These are phyloP conservation scores for Muraenolepis orangiensis DNA, from an alignment of 2,797 vertebrate genomes.

Conservation along the genomic window DNA sequence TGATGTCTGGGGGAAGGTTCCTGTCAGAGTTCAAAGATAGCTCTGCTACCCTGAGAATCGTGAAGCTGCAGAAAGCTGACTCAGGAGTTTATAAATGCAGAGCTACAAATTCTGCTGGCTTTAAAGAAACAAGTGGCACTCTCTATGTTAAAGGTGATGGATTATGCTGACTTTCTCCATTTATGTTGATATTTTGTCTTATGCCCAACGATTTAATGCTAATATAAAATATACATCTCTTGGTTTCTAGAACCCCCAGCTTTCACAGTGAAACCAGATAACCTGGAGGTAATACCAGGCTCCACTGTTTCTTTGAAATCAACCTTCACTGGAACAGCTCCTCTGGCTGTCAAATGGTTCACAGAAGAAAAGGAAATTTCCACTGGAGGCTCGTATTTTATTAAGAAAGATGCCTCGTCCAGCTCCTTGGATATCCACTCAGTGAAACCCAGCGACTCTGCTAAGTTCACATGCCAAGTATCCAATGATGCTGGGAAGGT, in stretches of 20 bases:
- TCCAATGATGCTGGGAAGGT: slow-evolving; percentile 89
- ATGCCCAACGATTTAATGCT: slow-evolving; percentile 27
- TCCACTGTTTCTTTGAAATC: slow-evolving; percentile 83
- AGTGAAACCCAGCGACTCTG: slow-evolving; percentile 86
- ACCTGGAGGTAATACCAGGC: slow-evolving; percentile 86
- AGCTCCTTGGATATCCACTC: slow-evolving; percentile 89
- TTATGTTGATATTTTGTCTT: slow-evolving; percentile 12
- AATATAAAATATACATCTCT: slow-evolving; percentile 44
- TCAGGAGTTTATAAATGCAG: slow-evolving; percentile 90
- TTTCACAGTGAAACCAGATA: slow-evolving; percentile 83
- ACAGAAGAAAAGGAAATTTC: slow-evolving; percentile 85
- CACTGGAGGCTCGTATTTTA: slow-evolving; percentile 86
- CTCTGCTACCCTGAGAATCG: slow-evolving; percentile 83
- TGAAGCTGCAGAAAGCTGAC: slow-evolving; percentile 79
- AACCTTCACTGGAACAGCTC: slow-evolving; percentile 87
- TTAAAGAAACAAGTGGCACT: slow-evolving; percentile 89
- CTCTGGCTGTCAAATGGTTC: slow-evolving; percentile 88
- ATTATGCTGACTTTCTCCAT: slow-evolving; percentile 6
- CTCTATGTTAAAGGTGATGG: slow-evolving; percentile 92
- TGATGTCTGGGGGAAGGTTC: slow-evolving; percentile 79
- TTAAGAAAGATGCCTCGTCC: slow-evolving; percentile 88
- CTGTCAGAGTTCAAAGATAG: slow-evolving; percentile 84
- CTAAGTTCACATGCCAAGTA: slow-evolving; percentile 89
- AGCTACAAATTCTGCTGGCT: slow-evolving; percentile 91
- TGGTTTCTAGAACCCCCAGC: slow-evolving; percentile 85